Evolutionary conservation across 2,797 vertebrate species (phyloP).

Genomic region (Morus bassanus): DNA sequence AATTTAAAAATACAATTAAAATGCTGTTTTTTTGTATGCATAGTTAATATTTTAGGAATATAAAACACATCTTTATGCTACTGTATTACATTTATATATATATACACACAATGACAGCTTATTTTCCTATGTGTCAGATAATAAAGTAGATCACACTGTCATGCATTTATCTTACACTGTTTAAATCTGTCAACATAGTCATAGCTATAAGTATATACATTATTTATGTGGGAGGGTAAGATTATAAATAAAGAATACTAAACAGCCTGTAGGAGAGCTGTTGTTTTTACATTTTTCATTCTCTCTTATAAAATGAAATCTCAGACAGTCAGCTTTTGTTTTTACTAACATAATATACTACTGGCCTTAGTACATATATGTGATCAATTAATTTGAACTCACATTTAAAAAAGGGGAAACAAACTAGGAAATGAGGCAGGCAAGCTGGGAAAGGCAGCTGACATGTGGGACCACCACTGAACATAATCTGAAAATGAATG

Average conservation of each 20-base stretch:
- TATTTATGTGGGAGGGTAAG: background rate
- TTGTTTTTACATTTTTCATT: background rate
- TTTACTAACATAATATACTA: background rate
- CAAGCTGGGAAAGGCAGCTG: background rate
- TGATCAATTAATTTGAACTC: background rate
- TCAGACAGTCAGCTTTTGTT: background rate
- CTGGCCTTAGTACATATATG: background rate
- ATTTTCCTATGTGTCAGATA: background rate
- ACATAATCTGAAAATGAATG: background rate
- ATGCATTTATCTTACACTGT: background rate
- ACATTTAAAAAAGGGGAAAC: background rate
- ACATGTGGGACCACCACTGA: background rate
- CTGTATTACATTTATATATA: background rate
- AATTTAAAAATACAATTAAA: conserved; percentile 18
- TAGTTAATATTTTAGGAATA: background rate
- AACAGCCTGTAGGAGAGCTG: background rate
- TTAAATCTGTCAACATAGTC: background rate
- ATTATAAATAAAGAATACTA: conserved; percentile 2
- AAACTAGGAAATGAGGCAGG: background rate
- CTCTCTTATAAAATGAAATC: background rate
- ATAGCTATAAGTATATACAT: background rate
- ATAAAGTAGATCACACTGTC: background rate
- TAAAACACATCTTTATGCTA: background rate
- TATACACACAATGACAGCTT: background rate
- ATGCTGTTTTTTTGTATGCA: background rate